These are phyloP conservation scores for Oreortyx pictus DNA, from an alignment of 2,797 vertebrate species.

Conservation along the genomic window DNA sequence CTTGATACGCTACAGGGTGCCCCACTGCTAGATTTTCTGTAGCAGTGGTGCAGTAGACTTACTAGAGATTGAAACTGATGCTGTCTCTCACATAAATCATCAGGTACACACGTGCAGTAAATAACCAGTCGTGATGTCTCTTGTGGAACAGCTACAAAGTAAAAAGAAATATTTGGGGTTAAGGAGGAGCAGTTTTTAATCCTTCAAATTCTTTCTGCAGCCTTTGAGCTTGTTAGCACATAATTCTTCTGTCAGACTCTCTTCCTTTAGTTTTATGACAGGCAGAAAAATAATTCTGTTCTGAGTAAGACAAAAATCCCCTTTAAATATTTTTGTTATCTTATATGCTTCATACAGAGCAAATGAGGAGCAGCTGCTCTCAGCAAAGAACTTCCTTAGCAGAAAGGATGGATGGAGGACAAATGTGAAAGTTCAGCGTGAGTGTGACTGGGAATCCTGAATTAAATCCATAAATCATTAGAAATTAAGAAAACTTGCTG, in stretches of 20 bases:
- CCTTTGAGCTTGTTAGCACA: slow-evolving; percentile 2
- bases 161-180: not conserved
- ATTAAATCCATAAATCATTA: slow-evolving; percentile 47
- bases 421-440: slow-evolving; percentile 54
- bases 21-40: not conserved
- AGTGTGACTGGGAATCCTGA: slow-evolving; percentile 20
- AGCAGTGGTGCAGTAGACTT: not conserved
- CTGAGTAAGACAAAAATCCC: slow-evolving; percentile 39
- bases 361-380: slow-evolving; percentile 40
- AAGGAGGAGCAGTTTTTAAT: not conserved
- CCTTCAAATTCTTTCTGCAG: slow-evolving; percentile 13
- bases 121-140: not conserved
- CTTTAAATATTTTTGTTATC: slow-evolving; percentile 54
- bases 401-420: slow-evolving; percentile 17
- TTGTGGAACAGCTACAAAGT: not conserved
- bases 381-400: not conserved
- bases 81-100: not conserved
- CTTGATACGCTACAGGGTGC: not conserved
- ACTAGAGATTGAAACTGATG: not conserved
- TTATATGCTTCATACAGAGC: slow-evolving; percentile 48
- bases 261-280: slow-evolving; percentile 40
- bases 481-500: not conserved
- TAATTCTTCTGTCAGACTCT: not conserved
- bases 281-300: slow-evolving; percentile 57
- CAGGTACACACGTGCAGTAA: not conserved